A percentile compares a stretch with the other conserved stretches of the same genome.
These are phyloP conservation scores for Apis florea DNA, from an alignment of 1,140 invertebrate species.

Conservation along the genomic window DNA sequence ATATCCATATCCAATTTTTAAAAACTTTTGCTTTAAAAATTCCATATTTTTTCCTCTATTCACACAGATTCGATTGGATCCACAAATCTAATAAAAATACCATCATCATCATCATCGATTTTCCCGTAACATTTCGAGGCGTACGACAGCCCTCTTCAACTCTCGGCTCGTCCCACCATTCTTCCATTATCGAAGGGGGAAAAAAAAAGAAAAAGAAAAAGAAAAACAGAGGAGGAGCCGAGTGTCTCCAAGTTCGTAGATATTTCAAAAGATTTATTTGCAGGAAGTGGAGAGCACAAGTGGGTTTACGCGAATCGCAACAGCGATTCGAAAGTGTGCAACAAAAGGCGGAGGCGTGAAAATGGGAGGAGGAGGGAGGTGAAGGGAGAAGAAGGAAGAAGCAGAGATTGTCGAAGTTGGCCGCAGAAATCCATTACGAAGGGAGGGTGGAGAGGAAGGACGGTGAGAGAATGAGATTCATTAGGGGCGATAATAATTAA, in stretches of 20 bases:
- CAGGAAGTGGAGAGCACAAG: too few species aligned
- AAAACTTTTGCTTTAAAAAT: too few species aligned
- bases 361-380: neutral
- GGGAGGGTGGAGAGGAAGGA: slow-evolving; percentile 12
- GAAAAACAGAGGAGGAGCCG: too few species aligned
- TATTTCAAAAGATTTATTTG: too few species aligned
- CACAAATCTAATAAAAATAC: too few species aligned
- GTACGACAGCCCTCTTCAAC: neutral
- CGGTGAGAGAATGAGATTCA: slow-evolving; percentile 62
- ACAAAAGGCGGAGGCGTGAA: slow-evolving; percentile 20
- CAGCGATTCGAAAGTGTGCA: neutral
- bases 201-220: neutral
- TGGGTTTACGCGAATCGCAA: neutral
- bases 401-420: slow-evolving; percentile 59
- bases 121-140: slow-evolving; percentile 3
- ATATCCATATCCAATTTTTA: too few species aligned
- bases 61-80: too few species aligned
- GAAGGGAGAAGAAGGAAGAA: neutral
- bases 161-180: neutral
- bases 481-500: slow-evolving; percentile 71
- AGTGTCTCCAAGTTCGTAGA: too few species aligned
- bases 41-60: too few species aligned
- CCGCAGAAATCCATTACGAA: slow-evolving; percentile 69
- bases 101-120: neutral
- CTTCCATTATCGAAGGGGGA: neutral